Conservation (phyloP, 2,888 invertebrate species). For the Tetrapedia diversipes region DNA sequence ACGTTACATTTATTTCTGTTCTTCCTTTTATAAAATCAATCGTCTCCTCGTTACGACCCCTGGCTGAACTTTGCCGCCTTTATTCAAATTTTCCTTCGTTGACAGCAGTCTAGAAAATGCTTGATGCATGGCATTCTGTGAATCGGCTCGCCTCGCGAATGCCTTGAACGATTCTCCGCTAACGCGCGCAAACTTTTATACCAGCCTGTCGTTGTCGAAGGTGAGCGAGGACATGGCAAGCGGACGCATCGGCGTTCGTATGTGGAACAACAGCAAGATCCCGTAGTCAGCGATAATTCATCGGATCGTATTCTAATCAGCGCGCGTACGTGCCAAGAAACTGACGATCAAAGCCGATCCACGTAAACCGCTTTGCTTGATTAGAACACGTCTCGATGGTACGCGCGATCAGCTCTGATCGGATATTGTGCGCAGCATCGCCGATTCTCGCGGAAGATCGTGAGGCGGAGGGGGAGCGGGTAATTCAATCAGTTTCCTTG, state of each 20-base stretch:
- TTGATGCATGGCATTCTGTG: too few species aligned
- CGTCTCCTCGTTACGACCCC: too few species aligned
- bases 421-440: constrained; percentile 25
- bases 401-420: constrained; percentile 25
- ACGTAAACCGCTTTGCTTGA: constrained; percentile 34
- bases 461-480: constrained; percentile 20
- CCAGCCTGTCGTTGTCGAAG: neutral
- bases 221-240: neutral
- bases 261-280: neutral
- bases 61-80: too few species aligned
- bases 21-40: too few species aligned
- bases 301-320: constrained; percentile 12
- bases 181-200: too few species aligned
- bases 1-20: too few species aligned
- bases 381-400: constrained; percentile 41
- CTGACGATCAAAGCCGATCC: constrained; percentile 14
- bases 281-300: constrained; percentile 2
- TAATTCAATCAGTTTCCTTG: constrained; percentile 54
- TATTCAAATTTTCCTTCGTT: too few species aligned
- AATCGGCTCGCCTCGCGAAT: neutral
- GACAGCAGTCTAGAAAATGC: too few species aligned
- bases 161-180: too few species aligned
- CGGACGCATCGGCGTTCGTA: neutral
- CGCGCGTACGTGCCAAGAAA: constrained; percentile 4
- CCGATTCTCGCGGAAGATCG: constrained; percentile 9